Evolutionary conservation across 1,140 invertebrate genomes (phyloP), one percentile per base, ranked within the genome.

Genomic region (Apolygus lucorum): DNA sequence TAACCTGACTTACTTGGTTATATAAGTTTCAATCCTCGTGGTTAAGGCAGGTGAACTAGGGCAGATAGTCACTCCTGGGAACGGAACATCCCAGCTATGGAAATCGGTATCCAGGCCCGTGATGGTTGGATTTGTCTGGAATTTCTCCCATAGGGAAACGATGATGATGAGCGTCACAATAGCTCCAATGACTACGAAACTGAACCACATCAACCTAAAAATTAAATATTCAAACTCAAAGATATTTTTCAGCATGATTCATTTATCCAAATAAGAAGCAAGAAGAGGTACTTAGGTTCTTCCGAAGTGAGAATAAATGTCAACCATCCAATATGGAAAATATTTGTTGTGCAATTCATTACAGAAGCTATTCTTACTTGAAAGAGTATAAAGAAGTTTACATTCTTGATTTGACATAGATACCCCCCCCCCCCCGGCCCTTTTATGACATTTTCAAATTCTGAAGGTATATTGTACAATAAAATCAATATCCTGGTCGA

Each of bases 61-160:
- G 74, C 88, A 89, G 8, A 89, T 76, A 0, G 86, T 86, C 0
- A 88, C 82, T 0, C 86, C 85, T 2, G 88, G 88, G 76, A 88
- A 89, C 0, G 85, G 82, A 0, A 89, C 85, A 73, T 88, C 85
- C 84, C 87, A 88, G 72, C 86, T 88, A 74, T 89, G 87, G 75
- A 88, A 88, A 76, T 88, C 87, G 1, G 87, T 76, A 63, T 78
- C 76, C 2, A 81, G 67, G 1, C 84, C 88, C 22, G 87, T 90
- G n/a, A 90, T 88, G 0, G 88, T 90, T 1, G 89, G 88, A 78
- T 88, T 88, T 0, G 87, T 90, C 81, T 89, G 87, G 78, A 90
- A 91, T 76, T 89, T 90, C 72, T 87, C 83, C 87, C 87, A 88
- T 24, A 90, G 80, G 72, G 84, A 88, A 22, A 86, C 81, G 64